These are phyloP conservation scores for Bombus waltoni DNA, from an alignment of 1,140 invertebrate species.

Conservation along the genomic window DNA sequence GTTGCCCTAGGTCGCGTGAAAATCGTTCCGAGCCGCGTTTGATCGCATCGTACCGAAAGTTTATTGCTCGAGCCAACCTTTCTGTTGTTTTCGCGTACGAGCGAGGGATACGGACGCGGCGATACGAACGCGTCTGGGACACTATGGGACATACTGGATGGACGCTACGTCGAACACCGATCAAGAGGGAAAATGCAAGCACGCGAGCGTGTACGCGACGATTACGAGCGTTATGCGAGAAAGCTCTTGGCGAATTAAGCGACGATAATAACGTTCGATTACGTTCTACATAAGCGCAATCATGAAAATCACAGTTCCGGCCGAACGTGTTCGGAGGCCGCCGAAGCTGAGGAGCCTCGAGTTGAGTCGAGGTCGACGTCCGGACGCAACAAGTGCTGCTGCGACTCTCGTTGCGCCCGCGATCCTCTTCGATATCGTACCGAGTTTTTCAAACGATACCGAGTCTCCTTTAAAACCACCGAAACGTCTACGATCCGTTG, in stretches of 20 bases:
- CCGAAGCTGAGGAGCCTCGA: conserved; percentile 52
- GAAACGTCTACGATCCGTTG: too few species aligned
- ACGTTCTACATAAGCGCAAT: conserved; percentile 42
- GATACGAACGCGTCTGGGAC: not conserved
- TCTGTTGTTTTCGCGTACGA: not conserved
- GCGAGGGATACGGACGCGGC: not conserved
- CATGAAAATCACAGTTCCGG: conserved; percentile 61
- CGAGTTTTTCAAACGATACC: conserved; percentile 4
- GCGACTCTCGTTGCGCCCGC: conserved; percentile 46
- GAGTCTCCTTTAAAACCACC: not conserved
- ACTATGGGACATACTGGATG: too few species aligned
- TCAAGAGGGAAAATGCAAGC: not conserved
- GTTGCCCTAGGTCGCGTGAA: conserved; percentile 38
- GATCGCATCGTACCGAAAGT: not conserved
- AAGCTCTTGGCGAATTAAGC: conserved; percentile 20
- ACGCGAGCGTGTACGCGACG: not conserved
- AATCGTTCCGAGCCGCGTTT: not conserved
- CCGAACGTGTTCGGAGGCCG: conserved; percentile 61
- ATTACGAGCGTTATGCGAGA: not conserved
- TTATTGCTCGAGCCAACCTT: not conserved
- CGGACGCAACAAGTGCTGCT: conserved; percentile 72
- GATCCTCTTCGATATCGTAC: conserved; percentile 49
- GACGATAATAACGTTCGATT: conserved; percentile 32
- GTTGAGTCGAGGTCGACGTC: conserved; percentile 71
- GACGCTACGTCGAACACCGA: not conserved